These are phyloP conservation scores for Actenoides hombroni DNA, from an alignment of 2,113 vertebrate species.

Conservation along the genomic window DNA sequence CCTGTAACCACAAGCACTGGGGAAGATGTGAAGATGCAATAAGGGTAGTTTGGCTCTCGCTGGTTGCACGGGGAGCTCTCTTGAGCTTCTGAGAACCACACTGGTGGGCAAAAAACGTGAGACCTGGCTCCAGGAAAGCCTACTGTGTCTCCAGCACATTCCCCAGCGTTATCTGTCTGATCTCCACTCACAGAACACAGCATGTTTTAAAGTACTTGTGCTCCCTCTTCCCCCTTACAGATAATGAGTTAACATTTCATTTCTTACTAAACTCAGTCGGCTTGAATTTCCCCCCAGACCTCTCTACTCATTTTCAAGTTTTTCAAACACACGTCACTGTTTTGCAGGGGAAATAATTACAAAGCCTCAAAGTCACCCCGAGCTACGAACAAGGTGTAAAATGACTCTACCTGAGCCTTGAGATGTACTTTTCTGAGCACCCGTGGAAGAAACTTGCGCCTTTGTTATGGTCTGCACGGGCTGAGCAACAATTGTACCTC, in stretches of 20 bases:
- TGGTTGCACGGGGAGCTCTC: neutral
- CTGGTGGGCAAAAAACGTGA: neutral
- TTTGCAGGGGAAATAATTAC: neutral
- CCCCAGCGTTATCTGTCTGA: accelerated
- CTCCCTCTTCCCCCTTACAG: neutral
- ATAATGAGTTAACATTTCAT: neutral
- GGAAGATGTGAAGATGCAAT: neutral
- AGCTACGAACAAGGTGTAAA: neutral
- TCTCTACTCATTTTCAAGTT: neutral
- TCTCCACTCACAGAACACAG: neutral
- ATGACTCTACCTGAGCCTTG: conserved; percentile 82
- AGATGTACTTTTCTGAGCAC: conserved; percentile 87
- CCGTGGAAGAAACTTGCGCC: conserved; percentile 79
- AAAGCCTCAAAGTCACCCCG: neutral
- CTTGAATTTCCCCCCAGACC: neutral
- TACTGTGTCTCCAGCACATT: neutral
- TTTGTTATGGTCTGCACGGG: conserved; percentile 85
- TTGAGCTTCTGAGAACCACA: neutral
- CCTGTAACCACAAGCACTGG: neutral
- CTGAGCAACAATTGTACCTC: conserved; percentile 84
- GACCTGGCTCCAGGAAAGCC: neutral
- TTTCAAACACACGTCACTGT: neutral
- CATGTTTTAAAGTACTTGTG: neutral
- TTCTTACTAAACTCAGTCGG: neutral
- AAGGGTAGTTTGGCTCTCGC: neutral